Percentiles rank a stretch among this genome's conserved stretches.
Conservation (phyloP, 64 coral and sea anemone species). For the Dendrophyllia cribrosa region DNA sequence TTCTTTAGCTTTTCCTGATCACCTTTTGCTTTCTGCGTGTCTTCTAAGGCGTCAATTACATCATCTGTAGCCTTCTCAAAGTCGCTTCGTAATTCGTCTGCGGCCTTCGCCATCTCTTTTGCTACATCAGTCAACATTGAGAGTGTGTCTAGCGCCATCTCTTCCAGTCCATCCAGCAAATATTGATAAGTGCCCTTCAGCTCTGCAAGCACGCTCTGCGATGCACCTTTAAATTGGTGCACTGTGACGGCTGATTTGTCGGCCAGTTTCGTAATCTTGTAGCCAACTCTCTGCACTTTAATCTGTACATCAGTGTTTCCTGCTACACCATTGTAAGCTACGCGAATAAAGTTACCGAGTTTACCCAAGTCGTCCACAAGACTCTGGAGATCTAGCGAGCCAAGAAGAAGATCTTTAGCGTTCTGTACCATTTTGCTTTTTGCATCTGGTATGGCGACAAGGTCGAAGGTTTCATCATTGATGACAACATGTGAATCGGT, state of each 20-base stretch:
- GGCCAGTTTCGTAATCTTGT: slow-evolving; percentile 71
- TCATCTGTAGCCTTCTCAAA: slow-evolving; percentile 44
- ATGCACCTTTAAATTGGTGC: slow-evolving; percentile 54
- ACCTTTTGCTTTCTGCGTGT: slow-evolving; percentile 66
- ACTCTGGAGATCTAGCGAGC: slow-evolving; percentile 51
- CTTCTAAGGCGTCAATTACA: slow-evolving; percentile 61
- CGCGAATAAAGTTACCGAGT: slow-evolving; percentile 65
- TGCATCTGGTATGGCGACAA: slow-evolving; percentile 35
- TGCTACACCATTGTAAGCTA: slow-evolving; percentile 72
- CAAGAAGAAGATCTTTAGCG: slow-evolving; percentile 8
- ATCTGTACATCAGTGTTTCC: slow-evolving; percentile 69
- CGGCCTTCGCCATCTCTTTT: slow-evolving; percentile 41
- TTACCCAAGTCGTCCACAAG: slow-evolving; percentile 70
- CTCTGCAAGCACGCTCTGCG: slow-evolving; percentile 33
- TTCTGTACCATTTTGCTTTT: slow-evolving; percentile 14
- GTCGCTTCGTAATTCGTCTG: slow-evolving; percentile 48
- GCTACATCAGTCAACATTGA: slow-evolving; percentile 11
- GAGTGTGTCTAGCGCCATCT: slow-evolving; percentile 77
- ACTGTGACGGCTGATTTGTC: slow-evolving; percentile 68
- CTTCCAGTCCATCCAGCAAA: slow-evolving; percentile 66
- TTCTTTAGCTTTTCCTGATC: slow-evolving; percentile 14
- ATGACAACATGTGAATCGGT: slow-evolving; percentile 16
- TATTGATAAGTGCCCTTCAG: slow-evolving; percentile 52
- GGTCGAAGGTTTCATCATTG: slow-evolving; percentile 44
- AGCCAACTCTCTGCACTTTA: slow-evolving; percentile 60